Evolutionary conservation across 2,888 invertebrate genomes (phyloP), one percentile per base, ranked within the genome.

Genomic region (Smittia sp.): DNA sequence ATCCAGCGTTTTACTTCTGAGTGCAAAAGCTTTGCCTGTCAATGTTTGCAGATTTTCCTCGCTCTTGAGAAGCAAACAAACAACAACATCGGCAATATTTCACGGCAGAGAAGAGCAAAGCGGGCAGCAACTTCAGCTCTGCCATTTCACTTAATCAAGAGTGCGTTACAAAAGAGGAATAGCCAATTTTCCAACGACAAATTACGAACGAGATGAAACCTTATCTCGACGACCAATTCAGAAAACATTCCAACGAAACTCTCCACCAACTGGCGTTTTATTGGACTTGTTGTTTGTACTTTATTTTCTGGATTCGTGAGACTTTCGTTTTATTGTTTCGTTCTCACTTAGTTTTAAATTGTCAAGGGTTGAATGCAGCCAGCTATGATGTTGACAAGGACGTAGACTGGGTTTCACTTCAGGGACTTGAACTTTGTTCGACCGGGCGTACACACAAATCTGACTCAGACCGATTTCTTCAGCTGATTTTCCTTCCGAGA

Each of bases 151-250:
- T 15, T 46, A 46, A 46, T 46, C 46, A 46, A n/a, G 11, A 46
- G 46, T 46, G 15, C 15, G 46, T 46, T 46, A 6, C 2, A 46
- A 46, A 46, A 6, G 11, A 13, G 46, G 15, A 46, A 46, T 6
- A 13, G 46, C 46, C 46, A 46, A 46, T 46, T 46, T 46, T 46
- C 46, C 46, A 46, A n/a, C 46, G 11, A 46, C 15, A 46, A 46
- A 46, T 46, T 46, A 13, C 15, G n/a, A n/a, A n/a, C n/a, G n/a
- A n/a, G n/a, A n/a, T n/a, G n/a, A 46, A 46, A 46, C 15, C 15
- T 46, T 46, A 46, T 46, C 46, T 46, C 46, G 46, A 32, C 32
- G 32, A 32, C 32, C 46, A 46, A 46, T 46, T 46, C n/a, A 46
- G n/a, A 46, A 46, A 46, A 46, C 46, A 46, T 46, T 46, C n/a